phyloP scores from a whole-genome alignment of 2,888 invertebrate species.

The Drosophila austrosaltans region DNA sequence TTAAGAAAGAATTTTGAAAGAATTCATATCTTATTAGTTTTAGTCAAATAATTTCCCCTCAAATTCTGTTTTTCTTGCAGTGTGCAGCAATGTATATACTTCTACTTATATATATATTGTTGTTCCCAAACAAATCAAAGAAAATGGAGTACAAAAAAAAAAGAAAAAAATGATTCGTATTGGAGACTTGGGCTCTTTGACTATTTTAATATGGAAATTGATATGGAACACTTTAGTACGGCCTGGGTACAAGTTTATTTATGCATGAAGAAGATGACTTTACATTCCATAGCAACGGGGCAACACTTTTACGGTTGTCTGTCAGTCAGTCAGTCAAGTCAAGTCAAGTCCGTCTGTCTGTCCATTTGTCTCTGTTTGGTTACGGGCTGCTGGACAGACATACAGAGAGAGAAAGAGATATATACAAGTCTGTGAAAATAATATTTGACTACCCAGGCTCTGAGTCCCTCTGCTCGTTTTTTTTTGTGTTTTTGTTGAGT shows the following conservation, averaged over 20 bases:
- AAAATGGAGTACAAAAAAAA: conserved; percentile 28
- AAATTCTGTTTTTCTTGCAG: not conserved
- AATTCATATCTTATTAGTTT: too few species aligned
- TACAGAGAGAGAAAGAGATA: conserved; percentile 20
- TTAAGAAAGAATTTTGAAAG: too few species aligned
- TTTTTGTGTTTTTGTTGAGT: conserved; percentile 32
- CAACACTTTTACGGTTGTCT: conserved; percentile 76
- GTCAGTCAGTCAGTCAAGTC: conserved; percentile 23
- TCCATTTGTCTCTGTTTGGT: conserved; percentile 52
- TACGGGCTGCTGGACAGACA: conserved; percentile 67
- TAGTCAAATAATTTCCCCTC: not conserved
- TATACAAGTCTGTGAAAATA: conserved; percentile 54
- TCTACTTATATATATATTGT: not conserved
- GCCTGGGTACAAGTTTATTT: conserved; percentile 57
- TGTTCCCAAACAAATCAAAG: conserved; percentile 66
- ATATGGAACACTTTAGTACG: conserved; percentile 59
- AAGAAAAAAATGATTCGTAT: not conserved
- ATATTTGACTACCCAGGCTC: conserved; percentile 46
- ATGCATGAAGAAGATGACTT: conserved; percentile 79
- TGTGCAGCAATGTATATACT: not conserved
- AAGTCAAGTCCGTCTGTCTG: not conserved
- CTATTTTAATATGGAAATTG: conserved; percentile 78
- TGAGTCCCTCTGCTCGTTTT: conserved; percentile 21
- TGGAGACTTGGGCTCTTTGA: conserved; percentile 40
- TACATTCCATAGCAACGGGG: conserved; percentile 67